Evolutionary conservation across 2,797 vertebrate species (phyloP), one percentile per base, ranked within the genome.

Genomic region (Aselliscus stoliczkanus): DNA sequence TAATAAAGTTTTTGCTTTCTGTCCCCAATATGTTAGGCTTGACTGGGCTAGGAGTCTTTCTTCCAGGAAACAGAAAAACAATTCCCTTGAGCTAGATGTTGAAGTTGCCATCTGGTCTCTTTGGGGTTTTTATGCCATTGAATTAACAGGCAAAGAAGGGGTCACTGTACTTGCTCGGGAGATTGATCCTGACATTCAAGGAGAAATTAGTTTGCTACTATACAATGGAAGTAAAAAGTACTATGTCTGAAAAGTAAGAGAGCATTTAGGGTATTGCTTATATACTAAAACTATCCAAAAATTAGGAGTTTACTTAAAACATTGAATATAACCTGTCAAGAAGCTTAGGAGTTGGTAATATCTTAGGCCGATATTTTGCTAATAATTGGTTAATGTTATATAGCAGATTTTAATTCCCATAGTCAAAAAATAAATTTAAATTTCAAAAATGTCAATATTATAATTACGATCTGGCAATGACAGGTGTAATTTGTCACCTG

Each of bases 381-480:
- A 88, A 79, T 85, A n/a, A 2, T 34, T 44, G 11, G 5, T 67
- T 64, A 75, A 83, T 58, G 27, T 50, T 67, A 31, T 23, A 67
- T 37, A 39, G 11, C 4, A 39, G 14, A 85, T 42, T 94, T 93
- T 89, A 2, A 62, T 89, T 70, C 2, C 0, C 4, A 60, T 1
- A 81, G 34, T 95, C 15, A 88, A 92, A 84, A 97, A 97, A 85
- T 13, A 60, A 95, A 96, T 88, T 94, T 67, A 62, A 44, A 94
- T 70, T 85, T 96, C 70, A 96, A 98, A 80, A 94, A 96, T 90
- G 81, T 95, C 88, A 94, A 95, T 96, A 81, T 14, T 94, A 44
- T 95, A 97, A 97, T 97, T 96, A 97, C 87, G 95, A 93, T 98
- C 97, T 98, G 60, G 80, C 72, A 88, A 52, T 76, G 72, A 79